A percentile compares a stretch with the other conserved stretches of the same genome.
Conservation (phyloP, 2,888 invertebrate species). For the Xanthostigma xanthostigma region DNA sequence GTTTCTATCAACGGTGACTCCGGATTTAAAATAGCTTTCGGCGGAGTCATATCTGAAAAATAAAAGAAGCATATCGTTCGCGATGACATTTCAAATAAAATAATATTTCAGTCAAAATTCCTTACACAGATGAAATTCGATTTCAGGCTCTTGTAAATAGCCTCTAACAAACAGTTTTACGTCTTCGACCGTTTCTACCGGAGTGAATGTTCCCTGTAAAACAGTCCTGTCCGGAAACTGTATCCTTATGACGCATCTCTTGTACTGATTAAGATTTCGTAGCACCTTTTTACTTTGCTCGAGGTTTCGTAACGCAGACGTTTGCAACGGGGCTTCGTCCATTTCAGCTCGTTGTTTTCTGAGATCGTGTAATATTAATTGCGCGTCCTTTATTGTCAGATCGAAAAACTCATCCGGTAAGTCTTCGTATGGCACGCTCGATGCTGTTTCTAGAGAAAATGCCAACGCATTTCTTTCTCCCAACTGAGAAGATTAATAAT, state of each 20-base stretch:
- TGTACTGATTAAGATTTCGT: conserved; percentile 49
- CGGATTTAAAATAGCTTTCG: conserved; percentile 50
- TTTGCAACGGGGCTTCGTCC: conserved; percentile 61
- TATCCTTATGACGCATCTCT: conserved; percentile 63
- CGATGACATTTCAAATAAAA: neutral
- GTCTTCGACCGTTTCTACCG: conserved; percentile 54
- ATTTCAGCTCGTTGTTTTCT: conserved; percentile 45
- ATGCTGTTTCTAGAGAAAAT: conserved; percentile 46
- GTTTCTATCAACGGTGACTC: conserved; percentile 51
- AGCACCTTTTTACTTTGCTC: conserved; percentile 40
- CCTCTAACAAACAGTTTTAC: conserved; percentile 59
- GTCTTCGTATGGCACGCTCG: conserved; percentile 51
- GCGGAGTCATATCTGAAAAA: conserved; percentile 65
- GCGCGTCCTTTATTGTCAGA: conserved; percentile 68
- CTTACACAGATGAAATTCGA: conserved; percentile 70
- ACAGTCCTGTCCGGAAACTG: conserved; percentile 78
- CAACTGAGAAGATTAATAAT: conserved; percentile 34
- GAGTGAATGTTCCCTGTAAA: conserved; percentile 72
- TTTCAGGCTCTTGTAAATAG: conserved; percentile 47
- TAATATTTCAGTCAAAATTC: conserved; percentile 16
- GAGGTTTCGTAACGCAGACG: conserved; percentile 43
- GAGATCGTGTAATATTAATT: conserved; percentile 56
- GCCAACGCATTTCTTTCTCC: conserved; percentile 61
- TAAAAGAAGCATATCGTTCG: neutral
- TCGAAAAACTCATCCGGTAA: conserved; percentile 81